These are phyloP conservation scores for Haemorhous mexicanus DNA, from an alignment of 2,113 vertebrate species.

Conservation along the genomic window DNA sequence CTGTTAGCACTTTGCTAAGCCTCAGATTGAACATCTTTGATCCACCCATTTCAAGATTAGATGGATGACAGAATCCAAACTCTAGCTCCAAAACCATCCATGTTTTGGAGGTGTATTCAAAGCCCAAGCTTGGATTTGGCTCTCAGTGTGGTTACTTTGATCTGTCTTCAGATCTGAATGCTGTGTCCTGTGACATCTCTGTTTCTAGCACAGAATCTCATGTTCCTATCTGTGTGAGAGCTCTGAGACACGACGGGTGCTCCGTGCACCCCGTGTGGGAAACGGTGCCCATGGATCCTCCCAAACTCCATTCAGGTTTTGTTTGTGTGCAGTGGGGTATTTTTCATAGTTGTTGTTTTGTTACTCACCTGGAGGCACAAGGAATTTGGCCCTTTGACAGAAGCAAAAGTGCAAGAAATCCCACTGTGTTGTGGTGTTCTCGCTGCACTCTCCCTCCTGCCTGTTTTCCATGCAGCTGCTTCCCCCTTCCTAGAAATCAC, in stretches of 20 bases:
- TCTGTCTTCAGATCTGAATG: not conserved
- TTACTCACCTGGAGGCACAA: not conserved
- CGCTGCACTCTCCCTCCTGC: not conserved
- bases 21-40: slow-evolving; percentile 45
- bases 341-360: not conserved
- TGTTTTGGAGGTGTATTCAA: slow-evolving; percentile 35
- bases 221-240: slow-evolving; percentile 11
- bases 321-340: rapidly evolving
- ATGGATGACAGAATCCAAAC: slow-evolving; percentile 39
- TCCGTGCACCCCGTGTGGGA: not conserved
- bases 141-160: not conserved
- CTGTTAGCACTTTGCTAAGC: slow-evolving; percentile 47
- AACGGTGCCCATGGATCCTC: not conserved
- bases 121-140: not conserved
- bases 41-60: slow-evolving; percentile 52
- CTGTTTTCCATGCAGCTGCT: not conserved
- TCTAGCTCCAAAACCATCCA: slow-evolving; percentile 3
- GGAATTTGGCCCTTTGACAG: not conserved
- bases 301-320: not conserved
- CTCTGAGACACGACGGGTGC: not conserved
- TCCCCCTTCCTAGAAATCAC: slow-evolving; percentile 41
- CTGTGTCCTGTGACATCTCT: not conserved
- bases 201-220: not conserved
- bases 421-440: rapidly evolving
- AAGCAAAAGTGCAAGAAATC: not conserved